Evolutionary conservation across 2,113 vertebrate genomes (phyloP).

Genomic region (Plecotus auritus): DNA sequence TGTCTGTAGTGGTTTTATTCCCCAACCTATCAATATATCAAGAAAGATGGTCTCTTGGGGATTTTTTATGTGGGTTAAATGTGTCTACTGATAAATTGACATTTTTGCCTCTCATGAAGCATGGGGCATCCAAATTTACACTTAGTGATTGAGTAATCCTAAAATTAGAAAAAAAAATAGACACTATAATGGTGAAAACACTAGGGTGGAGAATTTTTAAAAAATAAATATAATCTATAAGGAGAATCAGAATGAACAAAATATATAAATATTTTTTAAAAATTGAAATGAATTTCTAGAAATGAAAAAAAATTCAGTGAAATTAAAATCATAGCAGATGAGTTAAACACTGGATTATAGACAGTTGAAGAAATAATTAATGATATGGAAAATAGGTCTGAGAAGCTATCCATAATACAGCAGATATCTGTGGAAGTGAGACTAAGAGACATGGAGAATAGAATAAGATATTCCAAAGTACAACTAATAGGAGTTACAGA

Average conservation of each 20-base stretch:
- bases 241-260: neutral
- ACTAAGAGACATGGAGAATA: neutral
- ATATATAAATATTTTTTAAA: neutral
- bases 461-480: neutral
- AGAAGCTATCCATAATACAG: neutral
- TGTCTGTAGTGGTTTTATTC: neutral
- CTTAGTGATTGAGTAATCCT: neutral
- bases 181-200: neutral
- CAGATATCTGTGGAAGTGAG: neutral
- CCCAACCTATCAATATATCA: neutral
- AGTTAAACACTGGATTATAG: neutral
- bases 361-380: neutral
- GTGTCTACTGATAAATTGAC: neutral
- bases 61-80: neutral
- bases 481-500: neutral
- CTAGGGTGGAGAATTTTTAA: neutral
- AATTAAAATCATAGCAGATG: neutral
- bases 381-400: neutral
- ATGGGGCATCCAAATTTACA: neutral
- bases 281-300: neutral
- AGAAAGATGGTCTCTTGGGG: neutral
- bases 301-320: neutral
- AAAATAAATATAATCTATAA: neutral
- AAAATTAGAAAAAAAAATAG: neutral
- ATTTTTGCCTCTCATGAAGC: neutral